Evolutionary conservation across 2,888 invertebrate genomes (phyloP), one percentile per base, ranked within the genome.

Genomic region (Drosophila hamatofila): DNA sequence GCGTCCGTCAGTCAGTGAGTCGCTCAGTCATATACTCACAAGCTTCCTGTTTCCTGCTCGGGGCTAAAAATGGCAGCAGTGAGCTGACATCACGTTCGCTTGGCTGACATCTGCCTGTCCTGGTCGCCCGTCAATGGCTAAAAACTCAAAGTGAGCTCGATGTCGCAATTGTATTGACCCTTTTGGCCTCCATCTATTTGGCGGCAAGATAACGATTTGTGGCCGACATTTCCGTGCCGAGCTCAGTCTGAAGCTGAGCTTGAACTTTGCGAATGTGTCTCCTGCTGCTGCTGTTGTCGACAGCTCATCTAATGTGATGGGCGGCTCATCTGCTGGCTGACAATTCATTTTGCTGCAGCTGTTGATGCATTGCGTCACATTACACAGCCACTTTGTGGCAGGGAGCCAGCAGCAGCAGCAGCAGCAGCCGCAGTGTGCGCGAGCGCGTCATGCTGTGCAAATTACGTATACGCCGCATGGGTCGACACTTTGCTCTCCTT

Each of bases 391-490:
- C 62, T 61, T 54, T 70, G 54, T 52, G 56, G 23, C 65, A 51
- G n/a, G 2, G 14, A n/a, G n/a, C 48, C 27, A 48, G 70, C 66
- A 81, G 70, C 55, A 56, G 52, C 14, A 30, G 30, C 44, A 44
- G 72, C 66, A 81, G 65, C 55, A 56, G 52, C 9, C 56, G 23
- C 30, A 42, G 56, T 42, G 59, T 44, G 27, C 27, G 51, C 51
- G 51, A 27, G 30, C 41, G 37, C 63, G 61, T 57, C 63, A 63
- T 55, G 72, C 48, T 55, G 64, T 48, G 75, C 48, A 69, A 66
- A 80, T 82, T 85, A 72, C 80, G 83, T 72, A 85, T 82, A 75
- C 85, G 88, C 80, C 69, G 42, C 73, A 56, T 73, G 62, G 42
- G n/a, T 23, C 41, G 27, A 35, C 35, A 57, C 44, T 25, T 57